phyloP scores from a whole-genome alignment of 2,888 invertebrate species.

The Icerya purchasi region DNA sequence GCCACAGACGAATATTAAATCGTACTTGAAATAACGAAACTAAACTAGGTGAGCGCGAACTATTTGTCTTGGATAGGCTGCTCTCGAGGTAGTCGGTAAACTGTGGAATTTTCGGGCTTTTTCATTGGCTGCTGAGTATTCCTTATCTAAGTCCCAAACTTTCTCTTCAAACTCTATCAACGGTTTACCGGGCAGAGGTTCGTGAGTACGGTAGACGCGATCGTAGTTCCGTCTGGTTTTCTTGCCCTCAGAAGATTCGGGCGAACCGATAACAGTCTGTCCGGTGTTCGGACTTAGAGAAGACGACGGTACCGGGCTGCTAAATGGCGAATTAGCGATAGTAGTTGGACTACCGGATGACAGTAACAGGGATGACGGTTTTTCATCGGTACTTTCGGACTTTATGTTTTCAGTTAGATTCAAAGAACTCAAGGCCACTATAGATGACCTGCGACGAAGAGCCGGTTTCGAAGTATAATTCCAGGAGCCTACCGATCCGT shows the following conservation, averaged over 20 bases:
- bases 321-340: not conserved
- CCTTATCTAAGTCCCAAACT: constrained; percentile 29
- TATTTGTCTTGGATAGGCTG: not conserved
- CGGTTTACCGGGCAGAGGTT: constrained; percentile 53
- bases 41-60: too few relatives aligned
- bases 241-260: constrained; percentile 20
- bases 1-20: too few relatives aligned
- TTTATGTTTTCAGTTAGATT: constrained; percentile 6
- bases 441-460: constrained; percentile 12
- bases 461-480: constrained; percentile 14
- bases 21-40: too few relatives aligned
- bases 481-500: constrained; percentile 4
- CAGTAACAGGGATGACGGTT: not conserved
- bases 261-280: not conserved
- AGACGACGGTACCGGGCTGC: not conserved
- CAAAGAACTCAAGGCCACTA: constrained; percentile 9
- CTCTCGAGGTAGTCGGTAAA: not conserved
- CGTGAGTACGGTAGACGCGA: constrained; percentile 60
- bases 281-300: not conserved
- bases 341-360: not conserved
- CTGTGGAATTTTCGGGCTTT: not conserved
- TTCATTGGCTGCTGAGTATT: constrained; percentile 7
- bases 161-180: constrained; percentile 60
- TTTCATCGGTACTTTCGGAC: not conserved
- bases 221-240: constrained; percentile 51